These are phyloP conservation scores for Eulemur rubriventer DNA, from an alignment of 2,797 vertebrate genomes.

Conservation along the genomic window DNA sequence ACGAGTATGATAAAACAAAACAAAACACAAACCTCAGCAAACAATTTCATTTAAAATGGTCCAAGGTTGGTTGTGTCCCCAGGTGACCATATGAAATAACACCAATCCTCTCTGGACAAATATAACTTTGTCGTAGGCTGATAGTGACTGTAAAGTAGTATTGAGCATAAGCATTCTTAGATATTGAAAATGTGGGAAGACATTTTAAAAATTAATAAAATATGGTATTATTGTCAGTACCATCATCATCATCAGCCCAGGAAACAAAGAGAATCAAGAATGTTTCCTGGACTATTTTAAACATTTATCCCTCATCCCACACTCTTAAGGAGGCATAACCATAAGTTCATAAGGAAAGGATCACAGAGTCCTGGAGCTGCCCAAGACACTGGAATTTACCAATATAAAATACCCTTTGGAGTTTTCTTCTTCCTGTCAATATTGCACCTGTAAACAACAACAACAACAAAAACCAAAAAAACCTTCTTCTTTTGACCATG, in stretches of 20 bases:
- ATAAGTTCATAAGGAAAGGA: not conserved
- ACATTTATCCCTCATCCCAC: not conserved
- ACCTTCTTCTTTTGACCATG: not conserved
- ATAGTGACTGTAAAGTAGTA: not conserved
- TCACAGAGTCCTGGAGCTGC: not conserved
- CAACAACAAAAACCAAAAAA: no score
- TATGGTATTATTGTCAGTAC: not conserved
- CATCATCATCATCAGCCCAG: not conserved
- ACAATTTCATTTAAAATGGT: slow-evolving; percentile 24
- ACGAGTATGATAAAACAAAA: not conserved
- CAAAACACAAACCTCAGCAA: not conserved
- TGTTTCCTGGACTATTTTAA: not conserved
- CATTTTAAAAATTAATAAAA: not conserved
- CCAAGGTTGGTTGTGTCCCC: not conserved
- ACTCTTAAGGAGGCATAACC: not conserved
- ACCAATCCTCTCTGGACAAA: not conserved
- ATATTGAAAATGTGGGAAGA: not conserved
- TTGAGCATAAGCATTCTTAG: not conserved
- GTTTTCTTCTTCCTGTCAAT: not conserved
- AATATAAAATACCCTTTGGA: not conserved
- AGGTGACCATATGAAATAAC: not conserved
- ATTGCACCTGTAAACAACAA: not conserved
- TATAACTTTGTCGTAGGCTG: not conserved
- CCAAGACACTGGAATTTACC: not conserved
- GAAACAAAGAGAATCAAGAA: not conserved